phyloP scores from a whole-genome alignment of 2,888 invertebrate species.

The Apamea sordens region DNA sequence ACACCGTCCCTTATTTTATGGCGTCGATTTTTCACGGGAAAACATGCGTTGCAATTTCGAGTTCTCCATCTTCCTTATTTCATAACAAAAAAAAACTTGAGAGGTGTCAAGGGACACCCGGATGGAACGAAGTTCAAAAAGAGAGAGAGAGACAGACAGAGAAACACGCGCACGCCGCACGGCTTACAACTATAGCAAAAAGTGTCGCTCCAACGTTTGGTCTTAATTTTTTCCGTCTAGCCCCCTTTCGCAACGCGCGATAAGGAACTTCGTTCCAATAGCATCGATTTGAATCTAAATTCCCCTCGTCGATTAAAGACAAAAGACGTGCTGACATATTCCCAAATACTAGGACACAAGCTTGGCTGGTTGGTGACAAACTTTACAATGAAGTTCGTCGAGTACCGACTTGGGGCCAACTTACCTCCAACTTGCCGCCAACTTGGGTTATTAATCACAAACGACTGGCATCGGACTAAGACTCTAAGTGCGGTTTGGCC shows the following conservation, averaged over 20 bases:
- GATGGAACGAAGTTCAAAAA: no score
- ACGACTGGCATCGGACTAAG: constrained; percentile 38
- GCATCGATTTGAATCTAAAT: background rate
- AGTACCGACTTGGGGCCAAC: constrained; percentile 54
- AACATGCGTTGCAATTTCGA: background rate
- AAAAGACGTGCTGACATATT: constrained; percentile 40
- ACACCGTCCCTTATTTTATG: background rate
- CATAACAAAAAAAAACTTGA: no score
- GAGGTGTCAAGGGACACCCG: no score
- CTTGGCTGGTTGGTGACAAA: constrained; percentile 57
- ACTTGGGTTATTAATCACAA: constrained; percentile 57
- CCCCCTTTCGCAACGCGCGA: no score
- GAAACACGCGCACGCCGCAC: no score
- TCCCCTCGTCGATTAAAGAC: constrained; percentile 32
- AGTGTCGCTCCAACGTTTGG: no score
- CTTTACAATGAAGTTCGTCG: constrained; percentile 58
- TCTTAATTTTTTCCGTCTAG: no score
- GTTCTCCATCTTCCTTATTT: background rate
- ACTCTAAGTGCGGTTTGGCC: constrained; percentile 44
- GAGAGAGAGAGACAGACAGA: no score
- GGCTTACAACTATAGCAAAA: no score
- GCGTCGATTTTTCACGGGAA: background rate
- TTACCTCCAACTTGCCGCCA: constrained; percentile 37
- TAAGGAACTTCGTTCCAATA: no score
- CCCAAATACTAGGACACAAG: constrained; percentile 39